Percentiles rank a stretch among this genome's conserved stretches.
phyloP scores from a whole-genome alignment of 2,888 invertebrate species.

The Drosophila birchii region DNA sequence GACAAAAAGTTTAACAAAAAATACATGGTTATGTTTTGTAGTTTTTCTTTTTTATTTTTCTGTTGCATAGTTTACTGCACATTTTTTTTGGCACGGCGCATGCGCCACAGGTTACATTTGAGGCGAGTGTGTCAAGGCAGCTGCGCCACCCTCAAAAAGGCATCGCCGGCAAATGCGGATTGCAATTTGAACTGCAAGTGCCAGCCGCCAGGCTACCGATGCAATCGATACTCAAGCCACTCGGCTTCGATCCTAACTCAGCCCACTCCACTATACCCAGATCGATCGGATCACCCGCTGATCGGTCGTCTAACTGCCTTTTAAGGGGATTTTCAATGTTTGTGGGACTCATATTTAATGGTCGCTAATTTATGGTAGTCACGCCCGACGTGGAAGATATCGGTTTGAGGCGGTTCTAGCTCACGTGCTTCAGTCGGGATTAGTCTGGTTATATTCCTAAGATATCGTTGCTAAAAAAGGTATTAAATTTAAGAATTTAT shows the following conservation, averaged over 20 bases:
- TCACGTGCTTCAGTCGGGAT: constrained; percentile 17
- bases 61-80: constrained; percentile 9
- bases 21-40: constrained; percentile 29
- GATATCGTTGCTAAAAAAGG: background rate
- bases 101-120: constrained; percentile 79
- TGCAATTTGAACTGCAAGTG: constrained; percentile 47
- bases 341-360: constrained; percentile 69
- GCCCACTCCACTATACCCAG: background rate
- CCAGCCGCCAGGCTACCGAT: constrained; percentile 20
- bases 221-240: constrained; percentile 11
- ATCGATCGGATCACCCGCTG: constrained; percentile 9
- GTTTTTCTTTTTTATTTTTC: constrained; percentile 1
- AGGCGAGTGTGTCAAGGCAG: constrained; percentile 77
- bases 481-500: background rate
- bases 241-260: constrained; percentile 7
- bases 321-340: constrained; percentile 61
- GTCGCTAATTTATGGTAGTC: constrained; percentile 65
- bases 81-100: constrained; percentile 58
- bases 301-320: constrained; percentile 56
- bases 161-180: constrained; percentile 36
- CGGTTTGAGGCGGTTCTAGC: constrained; percentile 11
- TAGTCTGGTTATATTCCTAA: background rate
- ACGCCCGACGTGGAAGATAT: constrained; percentile 33
- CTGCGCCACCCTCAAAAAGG: constrained; percentile 39
- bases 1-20: constrained; percentile 42